Evolutionary conservation across 1,140 invertebrate genomes (phyloP).

Genomic region (Octopus bimaculoides): DNA sequence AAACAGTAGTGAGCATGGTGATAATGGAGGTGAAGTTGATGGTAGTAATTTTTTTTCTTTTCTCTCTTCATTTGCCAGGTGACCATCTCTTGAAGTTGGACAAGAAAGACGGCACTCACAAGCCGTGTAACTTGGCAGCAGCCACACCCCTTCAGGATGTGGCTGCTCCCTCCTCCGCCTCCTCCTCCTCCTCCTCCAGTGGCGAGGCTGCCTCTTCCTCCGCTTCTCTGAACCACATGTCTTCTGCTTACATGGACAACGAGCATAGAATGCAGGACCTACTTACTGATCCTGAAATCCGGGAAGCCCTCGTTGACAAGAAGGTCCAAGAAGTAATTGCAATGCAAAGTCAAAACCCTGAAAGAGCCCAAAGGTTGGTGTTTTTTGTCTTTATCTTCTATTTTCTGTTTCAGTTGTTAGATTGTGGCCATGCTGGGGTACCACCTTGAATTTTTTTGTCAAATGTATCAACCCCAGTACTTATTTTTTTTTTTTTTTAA

Average conservation of each 20-base stretch:
- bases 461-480: too few relatives aligned
- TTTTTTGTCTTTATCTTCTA: background rate
- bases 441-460: too few relatives aligned
- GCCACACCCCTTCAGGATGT: background rate
- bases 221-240: conserved; percentile 12
- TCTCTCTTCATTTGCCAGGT: conserved; percentile 26
- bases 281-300: conserved; percentile 34
- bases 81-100: conserved; percentile 28
- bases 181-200: background rate
- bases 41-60: background rate
- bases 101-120: background rate
- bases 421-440: too few relatives aligned
- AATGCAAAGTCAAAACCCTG: conserved; percentile 34
- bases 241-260: conserved; percentile 27
- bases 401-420: background rate
- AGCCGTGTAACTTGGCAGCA: background rate
- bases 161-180: background rate
- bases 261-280: conserved; percentile 35
- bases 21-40: too few relatives aligned
- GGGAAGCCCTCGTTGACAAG: conserved; percentile 38
- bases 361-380: conserved; percentile 41
- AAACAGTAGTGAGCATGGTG: too few relatives aligned
- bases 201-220: background rate
- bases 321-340: conserved; percentile 39
- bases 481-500: too few relatives aligned